Conservation (phyloP, 2,113 vertebrate genomes). For the Zapornia atra region DNA sequence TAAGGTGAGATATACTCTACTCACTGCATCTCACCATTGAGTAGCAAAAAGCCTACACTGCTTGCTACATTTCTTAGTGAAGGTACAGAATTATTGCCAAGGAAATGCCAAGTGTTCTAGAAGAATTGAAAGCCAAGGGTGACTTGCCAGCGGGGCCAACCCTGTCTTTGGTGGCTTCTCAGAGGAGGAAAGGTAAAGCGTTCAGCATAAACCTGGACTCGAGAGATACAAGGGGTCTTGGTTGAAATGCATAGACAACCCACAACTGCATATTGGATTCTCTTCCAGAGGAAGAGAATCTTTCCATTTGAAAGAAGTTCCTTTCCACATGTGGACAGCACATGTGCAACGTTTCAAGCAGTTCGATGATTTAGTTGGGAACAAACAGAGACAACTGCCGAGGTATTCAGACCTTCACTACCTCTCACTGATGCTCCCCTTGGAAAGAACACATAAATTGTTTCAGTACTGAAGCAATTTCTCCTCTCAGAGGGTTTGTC, state of each 20-base stretch:
- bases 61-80: not conserved
- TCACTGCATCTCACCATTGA: not conserved
- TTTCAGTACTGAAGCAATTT: not conserved
- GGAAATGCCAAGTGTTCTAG: not conserved
- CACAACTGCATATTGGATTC: rapidly evolving
- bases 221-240: not conserved
- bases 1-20: not conserved
- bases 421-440: not conserved
- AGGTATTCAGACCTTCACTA: not conserved
- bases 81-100: not conserved
- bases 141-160: not conserved
- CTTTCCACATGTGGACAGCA: not conserved
- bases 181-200: not conserved
- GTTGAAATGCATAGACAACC: not conserved
- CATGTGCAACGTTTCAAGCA: not conserved
- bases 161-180: not conserved
- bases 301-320: not conserved
- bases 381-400: not conserved
- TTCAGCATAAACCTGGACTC: not conserved
- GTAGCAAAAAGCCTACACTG: not conserved
- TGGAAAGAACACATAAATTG: not conserved
- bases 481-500: not conserved
- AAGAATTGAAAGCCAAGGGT: not conserved
- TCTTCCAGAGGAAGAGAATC: not conserved
- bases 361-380: not conserved